Conservation (phyloP, 2,888 invertebrate genomes). For the Cataglyphis livida region DNA sequence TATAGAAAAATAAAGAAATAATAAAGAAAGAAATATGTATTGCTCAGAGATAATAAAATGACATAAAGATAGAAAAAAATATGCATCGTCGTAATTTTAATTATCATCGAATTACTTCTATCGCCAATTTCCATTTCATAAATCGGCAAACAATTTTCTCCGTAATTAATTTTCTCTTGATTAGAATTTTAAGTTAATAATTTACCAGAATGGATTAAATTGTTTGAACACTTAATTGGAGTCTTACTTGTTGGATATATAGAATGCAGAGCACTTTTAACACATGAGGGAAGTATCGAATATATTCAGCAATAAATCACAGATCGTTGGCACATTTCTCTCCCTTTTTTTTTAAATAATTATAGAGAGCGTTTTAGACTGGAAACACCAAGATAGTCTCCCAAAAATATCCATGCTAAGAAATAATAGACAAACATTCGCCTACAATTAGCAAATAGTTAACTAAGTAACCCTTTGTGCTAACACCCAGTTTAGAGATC, state of each 20-base stretch:
- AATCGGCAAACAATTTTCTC: not conserved
- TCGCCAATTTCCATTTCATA: not conserved
- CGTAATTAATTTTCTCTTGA: not conserved
- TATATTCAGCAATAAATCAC: constrained; percentile 44
- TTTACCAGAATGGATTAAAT: not conserved
- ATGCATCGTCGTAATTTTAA: not conserved
- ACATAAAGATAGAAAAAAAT: not conserved
- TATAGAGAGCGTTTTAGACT: constrained; percentile 20
- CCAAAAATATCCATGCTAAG: constrained; percentile 17
- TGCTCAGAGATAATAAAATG: not conserved
- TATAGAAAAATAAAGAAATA: not conserved
- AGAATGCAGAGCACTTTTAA: not conserved
- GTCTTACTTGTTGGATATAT: constrained; percentile 21
- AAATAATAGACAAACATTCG: constrained; percentile 22
- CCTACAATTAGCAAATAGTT: not conserved
- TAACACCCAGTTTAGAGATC: not conserved
- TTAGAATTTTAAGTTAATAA: constrained; percentile 10
- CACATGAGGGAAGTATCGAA: constrained; percentile 7
- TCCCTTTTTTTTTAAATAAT: constrained; percentile 32
- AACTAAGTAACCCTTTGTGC: not conserved
- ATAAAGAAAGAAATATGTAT: not conserved
- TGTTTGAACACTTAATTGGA: constrained; percentile 12
- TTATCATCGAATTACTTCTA: not conserved
- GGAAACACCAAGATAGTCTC: constrained; percentile 17
- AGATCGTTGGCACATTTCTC: constrained; percentile 42